Evolutionary conservation across 2,888 invertebrate genomes (phyloP), one percentile per base, ranked within the genome.

Genomic region (Agriopis marginaria): DNA sequence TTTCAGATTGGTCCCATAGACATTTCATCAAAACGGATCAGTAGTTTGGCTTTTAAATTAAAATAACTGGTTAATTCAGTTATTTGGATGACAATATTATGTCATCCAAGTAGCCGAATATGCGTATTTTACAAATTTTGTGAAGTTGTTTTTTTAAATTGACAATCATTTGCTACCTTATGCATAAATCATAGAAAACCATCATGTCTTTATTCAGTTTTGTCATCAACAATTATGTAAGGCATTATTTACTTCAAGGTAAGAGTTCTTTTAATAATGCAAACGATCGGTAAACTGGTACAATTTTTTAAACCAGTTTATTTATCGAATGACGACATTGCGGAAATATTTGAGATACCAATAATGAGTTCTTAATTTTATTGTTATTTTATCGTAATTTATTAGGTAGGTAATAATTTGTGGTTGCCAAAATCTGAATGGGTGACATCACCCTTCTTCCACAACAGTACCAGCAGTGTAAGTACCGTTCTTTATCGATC

Each of bases 281-380:
- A 51, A 3, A 51, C 7, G 11, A 51, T 4, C 17, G 8, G 5
- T 0, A 23, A 62, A 53, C 62, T 32, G 53, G 62, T 53, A 42
- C 32, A 53, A 62, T 62, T 45, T 45, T 6, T 8, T 44, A 51
- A 53, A 62, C 62, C 44, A 56, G 50, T 53, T 66, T 39, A n/a
- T 11, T 50, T 42, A 66, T 51, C 59, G 47, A 60, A 23, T 47
- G 60, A 66, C 66, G 65, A 40, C 53, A 66, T 65, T 51, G 39
- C 45, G 59, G 53, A 65, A 59, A 58, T 11, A 58, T 59, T 44
- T 39, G n/a, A 40, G 17, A n/a, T n/a, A 32, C 14, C 17, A 51
- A 5, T 7, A 58, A 7, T 9, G 50, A 23, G 44, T 49, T 8
- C 45, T 53, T 1, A 17, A 53, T 53, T 62, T 62, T 44, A 53